Evolutionary conservation across 30 jellyfish, hydroid and myxozoan genomes (phyloP).

Genomic region (Hydra vulgaris): DNA sequence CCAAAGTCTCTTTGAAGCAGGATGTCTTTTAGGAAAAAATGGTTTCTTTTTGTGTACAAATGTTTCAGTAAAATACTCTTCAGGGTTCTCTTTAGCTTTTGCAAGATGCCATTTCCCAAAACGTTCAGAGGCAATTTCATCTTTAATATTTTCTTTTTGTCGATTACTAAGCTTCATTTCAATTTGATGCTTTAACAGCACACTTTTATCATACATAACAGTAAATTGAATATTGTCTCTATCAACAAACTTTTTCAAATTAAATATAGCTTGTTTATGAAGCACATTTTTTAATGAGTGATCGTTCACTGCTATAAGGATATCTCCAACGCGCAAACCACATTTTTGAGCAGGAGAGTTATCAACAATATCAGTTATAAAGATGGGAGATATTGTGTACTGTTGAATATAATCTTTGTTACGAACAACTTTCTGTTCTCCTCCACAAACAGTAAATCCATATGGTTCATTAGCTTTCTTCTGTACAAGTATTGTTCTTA

Average conservation of each 20-base stretch:
- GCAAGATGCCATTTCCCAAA: slow-evolving; percentile 27
- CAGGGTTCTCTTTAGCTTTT: slow-evolving; percentile 26
- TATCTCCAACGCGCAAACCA: slow-evolving; percentile 25
- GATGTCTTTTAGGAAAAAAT: not conserved
- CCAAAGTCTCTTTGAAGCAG: slow-evolving; percentile 20
- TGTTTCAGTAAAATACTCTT: slow-evolving; percentile 19
- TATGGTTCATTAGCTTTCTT: slow-evolving; percentile 7
- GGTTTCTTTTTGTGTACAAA: slow-evolving; percentile 11
- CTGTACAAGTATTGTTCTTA: slow-evolving; percentile 3
- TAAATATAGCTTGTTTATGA: slow-evolving; percentile 13
- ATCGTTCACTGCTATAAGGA: slow-evolving; percentile 20
- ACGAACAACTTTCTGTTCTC: slow-evolving; percentile 31
- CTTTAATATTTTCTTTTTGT: slow-evolving; percentile 22
- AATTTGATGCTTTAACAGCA: slow-evolving; percentile 2
- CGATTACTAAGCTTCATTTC: slow-evolving; percentile 11
- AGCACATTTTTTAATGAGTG: slow-evolving; percentile 11
- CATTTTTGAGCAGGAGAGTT: slow-evolving; percentile 22
- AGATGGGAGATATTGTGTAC: slow-evolving; percentile 23
- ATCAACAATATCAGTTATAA: slow-evolving; percentile 2
- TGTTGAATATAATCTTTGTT: slow-evolving; percentile 17
- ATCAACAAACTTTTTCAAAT: slow-evolving; percentile 1
- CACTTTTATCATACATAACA: slow-evolving; percentile 2
- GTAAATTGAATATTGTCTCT: not conserved
- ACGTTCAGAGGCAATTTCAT: slow-evolving; percentile 12
- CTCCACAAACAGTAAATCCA: slow-evolving; percentile 33